A percentile compares a stretch with the other conserved stretches of the same genome.
phyloP scores from a whole-genome alignment of 1,140 invertebrate genomes.

The Calephelis nemesis region DNA sequence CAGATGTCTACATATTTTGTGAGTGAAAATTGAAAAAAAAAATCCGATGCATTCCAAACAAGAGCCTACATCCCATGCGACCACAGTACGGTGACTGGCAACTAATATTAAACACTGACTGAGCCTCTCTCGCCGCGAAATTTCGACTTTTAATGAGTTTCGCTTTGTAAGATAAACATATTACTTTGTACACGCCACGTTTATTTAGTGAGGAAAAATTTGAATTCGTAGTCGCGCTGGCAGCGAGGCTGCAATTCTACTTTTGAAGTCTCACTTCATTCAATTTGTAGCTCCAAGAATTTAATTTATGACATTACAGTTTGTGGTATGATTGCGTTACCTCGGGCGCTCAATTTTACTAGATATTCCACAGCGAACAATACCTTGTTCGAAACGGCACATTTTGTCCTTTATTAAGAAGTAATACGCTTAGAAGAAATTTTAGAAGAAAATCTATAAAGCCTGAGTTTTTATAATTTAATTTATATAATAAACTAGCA shows the following conservation, averaged over 20 bases:
- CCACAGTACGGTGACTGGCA: neutral
- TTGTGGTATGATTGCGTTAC: conserved; percentile 1
- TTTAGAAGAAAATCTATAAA: too few species aligned
- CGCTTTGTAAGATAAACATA: conserved; percentile 38
- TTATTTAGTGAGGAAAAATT: conserved; percentile 27
- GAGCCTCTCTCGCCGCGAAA: conserved; percentile 26
- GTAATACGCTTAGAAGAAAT: too few species aligned
- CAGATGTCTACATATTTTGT: neutral
- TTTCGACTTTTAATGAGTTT: conserved; percentile 40
- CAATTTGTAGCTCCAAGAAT: conserved; percentile 18
- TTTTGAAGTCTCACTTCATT: conserved; percentile 27
- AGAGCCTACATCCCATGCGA: neutral
- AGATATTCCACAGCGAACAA: too few species aligned
- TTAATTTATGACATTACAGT: conserved; percentile 20
- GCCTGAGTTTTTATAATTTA: too few species aligned
- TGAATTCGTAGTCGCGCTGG: neutral
- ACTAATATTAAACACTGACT: conserved; percentile 37
- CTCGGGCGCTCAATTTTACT: neutral
- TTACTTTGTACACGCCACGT: conserved; percentile 30
- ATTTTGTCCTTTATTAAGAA: too few species aligned
- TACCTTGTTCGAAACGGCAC: too few species aligned
- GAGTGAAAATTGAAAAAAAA: neutral
- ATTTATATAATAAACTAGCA: too few species aligned
- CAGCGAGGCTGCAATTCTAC: conserved; percentile 25
- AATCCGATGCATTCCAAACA: neutral